phyloP scores from a whole-genome alignment of 2,797 vertebrate genomes.

The Enteromius thamalakanensis region DNA sequence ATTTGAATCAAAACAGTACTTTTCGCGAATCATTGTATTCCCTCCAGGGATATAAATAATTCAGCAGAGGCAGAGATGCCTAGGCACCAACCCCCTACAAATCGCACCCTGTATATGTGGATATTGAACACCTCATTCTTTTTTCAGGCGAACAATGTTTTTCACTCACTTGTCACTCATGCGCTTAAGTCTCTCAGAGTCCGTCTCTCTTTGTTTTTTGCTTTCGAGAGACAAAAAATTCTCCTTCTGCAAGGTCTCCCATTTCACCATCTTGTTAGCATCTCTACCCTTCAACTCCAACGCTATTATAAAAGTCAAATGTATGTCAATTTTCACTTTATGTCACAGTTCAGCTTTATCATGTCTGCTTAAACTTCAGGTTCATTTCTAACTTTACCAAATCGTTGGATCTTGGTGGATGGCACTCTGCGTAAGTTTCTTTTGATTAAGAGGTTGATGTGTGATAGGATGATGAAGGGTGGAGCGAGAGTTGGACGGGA shows the following conservation, averaged over 20 bases:
- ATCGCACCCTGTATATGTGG: too few species aligned
- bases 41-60: too few species aligned
- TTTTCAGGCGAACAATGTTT: background rate
- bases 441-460: constrained; percentile 82
- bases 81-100: too few species aligned
- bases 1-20: too few species aligned
- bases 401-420: constrained; percentile 77
- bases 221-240: constrained; percentile 79
- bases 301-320: constrained; percentile 66
- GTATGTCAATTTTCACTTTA: background rate
- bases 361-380: background rate
- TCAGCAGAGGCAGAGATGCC: too few species aligned
- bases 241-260: constrained; percentile 90
- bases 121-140: background rate
- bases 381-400: constrained; percentile 71
- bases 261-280: constrained; percentile 79
- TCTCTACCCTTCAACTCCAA: constrained; percentile 71
- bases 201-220: constrained; percentile 81
- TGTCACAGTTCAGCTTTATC: background rate
- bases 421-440: constrained; percentile 72
- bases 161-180: constrained; percentile 83
- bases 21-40: too few species aligned
- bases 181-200: constrained; percentile 85
- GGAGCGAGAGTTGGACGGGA: constrained; percentile 85
- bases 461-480: constrained; percentile 89